Percentiles rank a stretch among this genome's conserved stretches.
phyloP scores from a whole-genome alignment of 1,140 invertebrate species.

The Atta colombica region DNA sequence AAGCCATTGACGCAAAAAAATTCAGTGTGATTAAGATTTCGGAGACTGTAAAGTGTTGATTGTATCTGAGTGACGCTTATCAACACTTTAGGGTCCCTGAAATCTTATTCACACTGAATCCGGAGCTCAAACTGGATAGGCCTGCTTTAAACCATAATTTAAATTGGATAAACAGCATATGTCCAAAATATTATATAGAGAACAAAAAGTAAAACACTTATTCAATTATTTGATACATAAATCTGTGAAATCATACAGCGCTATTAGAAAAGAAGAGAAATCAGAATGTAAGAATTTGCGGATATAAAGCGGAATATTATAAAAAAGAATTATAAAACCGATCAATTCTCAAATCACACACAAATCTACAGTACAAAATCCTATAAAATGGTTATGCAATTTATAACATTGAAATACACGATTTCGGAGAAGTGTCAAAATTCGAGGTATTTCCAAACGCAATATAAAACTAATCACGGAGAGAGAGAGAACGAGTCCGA shows the following conservation, averaged over 20 bases:
- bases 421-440: constrained; percentile 25
- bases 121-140: no score
- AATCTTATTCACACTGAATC: no score
- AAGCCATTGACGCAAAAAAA: no score
- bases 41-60: no score
- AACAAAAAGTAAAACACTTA: background rate
- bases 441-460: background rate
- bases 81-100: no score
- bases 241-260: background rate
- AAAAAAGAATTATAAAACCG: background rate
- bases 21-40: no score
- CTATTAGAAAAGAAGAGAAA: background rate
- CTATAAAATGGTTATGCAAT: background rate
- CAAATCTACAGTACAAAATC: background rate
- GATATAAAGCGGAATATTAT: background rate
- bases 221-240: background rate
- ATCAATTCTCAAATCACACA: background rate
- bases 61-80: no score
- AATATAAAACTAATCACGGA: constrained; percentile 31
- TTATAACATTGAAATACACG: background rate
- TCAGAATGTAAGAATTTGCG: background rate
- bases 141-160: no score
- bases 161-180: no score
- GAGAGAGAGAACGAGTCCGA: background rate
- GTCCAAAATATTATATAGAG: no score